Evolutionary conservation across 2,888 invertebrate genomes (phyloP), one percentile per base, ranked within the genome.

Genomic region (Andrena bucephala): DNA sequence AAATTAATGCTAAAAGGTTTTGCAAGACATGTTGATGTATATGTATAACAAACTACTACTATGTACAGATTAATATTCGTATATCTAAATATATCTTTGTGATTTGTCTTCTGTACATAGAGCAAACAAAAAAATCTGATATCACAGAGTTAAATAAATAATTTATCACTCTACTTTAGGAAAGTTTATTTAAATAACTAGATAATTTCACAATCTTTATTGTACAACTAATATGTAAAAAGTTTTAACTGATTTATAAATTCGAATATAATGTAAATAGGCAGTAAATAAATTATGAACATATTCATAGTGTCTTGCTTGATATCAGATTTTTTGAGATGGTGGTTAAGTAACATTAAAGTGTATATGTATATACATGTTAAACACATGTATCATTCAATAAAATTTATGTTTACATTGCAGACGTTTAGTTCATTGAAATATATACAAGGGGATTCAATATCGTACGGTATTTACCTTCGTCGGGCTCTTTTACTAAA

Each of bases 121-220:
- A 72, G 27, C 69, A 80, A 81, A 85, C 20, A 81, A 79, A 69
- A 80, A 81, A 84, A 85, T 85, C 85, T 86, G 85, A 85, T 85
- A 83, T 86, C 84, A 60, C 50, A 66, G 50, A 63, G 27, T 67
- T 62, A 52, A 65, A 48, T 59, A 65, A 52, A 50, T 81, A 81
- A 82, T 69, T 85, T 80, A 84, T 84, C 81, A 6, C 66, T 60
- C 29, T 77, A 67, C 20, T 63, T 62, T 75, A 84, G 72, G 24
- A 68, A 81, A 77, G 59, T 65, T 80, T 79, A 78, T 85, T 78
- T 85, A 80, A 80, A 75, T 3, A 50, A 83, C 7, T 71, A 63
- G 50, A 50, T 65, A 42, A 68, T 52, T 67, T 63, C 63, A 52
- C 36, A 33, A 62, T 74, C 24, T 54, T 62, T 27, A 65, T 74